These are phyloP conservation scores for Teleogryllus occipitalis DNA, from an alignment of 1,140 invertebrate genomes.

Conservation along the genomic window DNA sequence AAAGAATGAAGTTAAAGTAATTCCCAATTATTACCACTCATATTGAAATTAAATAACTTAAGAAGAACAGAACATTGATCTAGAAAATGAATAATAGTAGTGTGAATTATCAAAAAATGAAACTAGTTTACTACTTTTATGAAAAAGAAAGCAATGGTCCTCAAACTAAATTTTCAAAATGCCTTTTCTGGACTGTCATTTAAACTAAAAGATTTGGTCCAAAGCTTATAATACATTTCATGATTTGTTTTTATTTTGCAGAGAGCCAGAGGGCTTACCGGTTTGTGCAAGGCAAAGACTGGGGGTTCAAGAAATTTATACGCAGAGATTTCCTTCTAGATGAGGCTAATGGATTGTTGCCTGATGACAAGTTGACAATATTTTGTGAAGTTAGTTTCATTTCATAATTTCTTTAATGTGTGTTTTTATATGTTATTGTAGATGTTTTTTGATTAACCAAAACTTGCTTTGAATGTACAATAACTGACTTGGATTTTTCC, in stretches of 20 bases:
- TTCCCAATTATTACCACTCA: no score
- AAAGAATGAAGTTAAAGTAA: no score
- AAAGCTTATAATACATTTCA: no score
- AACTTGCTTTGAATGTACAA: neutral
- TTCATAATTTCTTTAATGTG: neutral
- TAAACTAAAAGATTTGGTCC: no score
- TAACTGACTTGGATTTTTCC: slow-evolving; percentile 24
- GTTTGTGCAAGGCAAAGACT: slow-evolving; percentile 99
- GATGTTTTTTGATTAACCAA: neutral
- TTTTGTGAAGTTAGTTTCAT: slow-evolving; percentile 83
- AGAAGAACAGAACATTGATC: no score
- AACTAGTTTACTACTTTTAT: no score
- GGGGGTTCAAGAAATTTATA: slow-evolving; percentile 99
- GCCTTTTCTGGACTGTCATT: no score
- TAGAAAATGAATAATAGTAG: no score
- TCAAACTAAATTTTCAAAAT: no score
- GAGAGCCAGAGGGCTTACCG: slow-evolving; percentile 89
- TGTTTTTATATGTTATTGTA: neutral
- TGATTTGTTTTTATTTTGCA: slow-evolving; percentile 34
- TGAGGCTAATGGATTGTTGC: slow-evolving; percentile 93
- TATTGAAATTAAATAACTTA: no score
- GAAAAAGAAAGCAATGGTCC: no score
- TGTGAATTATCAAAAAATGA: no score
- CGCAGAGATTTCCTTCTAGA: slow-evolving; percentile 95
- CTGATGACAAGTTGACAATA: slow-evolving; percentile 97